Percentiles rank a stretch among this genome's conserved stretches.
Conservation (phyloP, 2,797 vertebrate genomes). For the Craterocephalus amniculus region DNA sequence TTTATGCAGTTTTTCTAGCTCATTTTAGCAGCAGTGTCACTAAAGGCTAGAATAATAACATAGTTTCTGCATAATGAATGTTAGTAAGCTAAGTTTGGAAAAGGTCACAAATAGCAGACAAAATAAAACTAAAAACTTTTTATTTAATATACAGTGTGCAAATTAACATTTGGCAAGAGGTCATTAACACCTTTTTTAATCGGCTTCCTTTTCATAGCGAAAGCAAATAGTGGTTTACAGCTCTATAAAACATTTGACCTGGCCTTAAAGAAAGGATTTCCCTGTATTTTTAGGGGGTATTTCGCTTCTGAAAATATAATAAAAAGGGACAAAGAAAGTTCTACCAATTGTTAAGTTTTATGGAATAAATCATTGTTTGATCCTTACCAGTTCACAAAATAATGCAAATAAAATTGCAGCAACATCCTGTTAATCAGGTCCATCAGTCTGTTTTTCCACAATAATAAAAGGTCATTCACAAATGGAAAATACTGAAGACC, state of each 20-base stretch:
- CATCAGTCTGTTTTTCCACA: no score
- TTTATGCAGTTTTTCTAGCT: constrained; percentile 38
- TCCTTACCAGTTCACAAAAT: no score
- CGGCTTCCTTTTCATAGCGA: constrained; percentile 9
- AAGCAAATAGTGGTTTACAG: constrained; percentile 1
- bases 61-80: constrained; percentile 36
- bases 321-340: no score
- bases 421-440: no score
- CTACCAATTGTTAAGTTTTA: no score
- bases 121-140: constrained; percentile 3
- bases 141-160: constrained; percentile 46
- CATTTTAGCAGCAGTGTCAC: constrained; percentile 40
- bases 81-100: constrained; percentile 53
- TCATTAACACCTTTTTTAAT: constrained; percentile 38
- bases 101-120: constrained; percentile 52
- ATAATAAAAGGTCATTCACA: no score
- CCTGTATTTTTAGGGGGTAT: background rate
- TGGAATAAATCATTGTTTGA: no score
- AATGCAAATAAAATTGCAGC: no score
- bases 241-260: constrained; percentile 2
- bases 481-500: no score
- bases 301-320: background rate
- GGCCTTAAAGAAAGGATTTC: background rate
- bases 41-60: constrained; percentile 26
- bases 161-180: constrained; percentile 72